Evolutionary conservation across 1,140 invertebrate species (phyloP), one percentile per base, ranked within the genome.

Genomic region (Oedothorax gibbosus): DNA sequence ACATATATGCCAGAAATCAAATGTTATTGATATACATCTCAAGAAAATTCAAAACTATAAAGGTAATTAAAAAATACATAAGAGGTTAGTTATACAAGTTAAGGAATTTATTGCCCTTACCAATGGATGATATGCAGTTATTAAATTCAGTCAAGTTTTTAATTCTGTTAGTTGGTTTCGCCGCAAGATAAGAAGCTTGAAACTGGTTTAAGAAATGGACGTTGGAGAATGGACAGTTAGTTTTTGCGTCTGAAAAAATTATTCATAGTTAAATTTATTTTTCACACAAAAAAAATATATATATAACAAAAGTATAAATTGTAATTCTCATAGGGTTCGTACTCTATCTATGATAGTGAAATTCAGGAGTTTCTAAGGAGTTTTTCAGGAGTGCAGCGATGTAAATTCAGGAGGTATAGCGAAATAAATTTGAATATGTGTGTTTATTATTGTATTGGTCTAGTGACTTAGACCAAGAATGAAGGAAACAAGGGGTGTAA

Each of bases 181-280:
- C 14, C 0, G 75, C 50, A 18, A 77, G 14, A 62, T 64, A 62
- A 1, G 75, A 65, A 65, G 75, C 49, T 18, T 77, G 35, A 20
- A 77, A 77, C 49, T 77, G 57, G 65, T 77, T 77, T 12, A 77
- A 20, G 20, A 77, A 77, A 12, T 77, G 35, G 11, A 77, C 65
- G 15, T 54, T 21, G 49, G 75, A 77, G 62, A 50, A 20, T 18
- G 21, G 15, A 50, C 57, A 77, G 8, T 18, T n/a, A 14, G 49
- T 5, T 9, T 21, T 6, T 12, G 57, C 7, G 18, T 18, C 75
- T 77, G 49, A 7, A 49, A 49, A 71, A 71, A 60, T n/a, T 7
- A 5, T 60, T 60, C n/a, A 60, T 14, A 60, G 3, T 35, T 35
- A 60, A 14, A 60, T 60, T 60, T 11, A 12, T 60, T 60, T 60